Conservation (phyloP, 2,888 invertebrate species). For the Eretmocerus hayati region DNA sequence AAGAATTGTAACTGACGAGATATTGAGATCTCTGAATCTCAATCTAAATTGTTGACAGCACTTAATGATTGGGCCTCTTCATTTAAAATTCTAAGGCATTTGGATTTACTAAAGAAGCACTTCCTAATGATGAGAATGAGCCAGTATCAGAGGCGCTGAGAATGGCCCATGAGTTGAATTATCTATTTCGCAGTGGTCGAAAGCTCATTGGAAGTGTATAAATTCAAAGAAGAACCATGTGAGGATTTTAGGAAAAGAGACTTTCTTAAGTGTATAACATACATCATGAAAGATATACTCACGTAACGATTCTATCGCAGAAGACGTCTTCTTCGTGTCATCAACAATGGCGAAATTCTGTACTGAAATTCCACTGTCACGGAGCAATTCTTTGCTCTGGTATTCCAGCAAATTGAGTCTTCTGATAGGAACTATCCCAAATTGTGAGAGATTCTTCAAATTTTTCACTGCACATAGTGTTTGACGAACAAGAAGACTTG, state of each 20-base stretch:
- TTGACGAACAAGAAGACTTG: constrained; percentile 33
- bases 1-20: too few relatives aligned
- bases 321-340: constrained; percentile 54
- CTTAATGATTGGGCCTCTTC: too few relatives aligned
- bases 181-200: not conserved
- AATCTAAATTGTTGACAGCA: too few relatives aligned
- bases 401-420: constrained; percentile 90
- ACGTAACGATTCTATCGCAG: constrained; percentile 61
- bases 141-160: too few relatives aligned
- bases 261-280: too few relatives aligned
- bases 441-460: constrained; percentile 29
- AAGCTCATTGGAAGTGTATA: not conserved
- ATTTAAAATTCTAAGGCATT: too few relatives aligned
- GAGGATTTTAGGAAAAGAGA: too few relatives aligned
- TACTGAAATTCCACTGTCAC: constrained; percentile 77
- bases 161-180: not conserved
- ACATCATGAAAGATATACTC: constrained; percentile 34
- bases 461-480: constrained; percentile 22
- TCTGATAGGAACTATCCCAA: constrained; percentile 43
- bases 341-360: constrained; percentile 83
- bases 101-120: too few relatives aligned
- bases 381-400: constrained; percentile 89
- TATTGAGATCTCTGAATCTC: too few relatives aligned
- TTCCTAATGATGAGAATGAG: too few relatives aligned
- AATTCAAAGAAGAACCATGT: too few relatives aligned